A percentile compares a stretch with the other conserved stretches of the same genome.
Evolutionary conservation across 2,888 invertebrate species (phyloP).

Genomic region (Volucella zonaria): DNA sequence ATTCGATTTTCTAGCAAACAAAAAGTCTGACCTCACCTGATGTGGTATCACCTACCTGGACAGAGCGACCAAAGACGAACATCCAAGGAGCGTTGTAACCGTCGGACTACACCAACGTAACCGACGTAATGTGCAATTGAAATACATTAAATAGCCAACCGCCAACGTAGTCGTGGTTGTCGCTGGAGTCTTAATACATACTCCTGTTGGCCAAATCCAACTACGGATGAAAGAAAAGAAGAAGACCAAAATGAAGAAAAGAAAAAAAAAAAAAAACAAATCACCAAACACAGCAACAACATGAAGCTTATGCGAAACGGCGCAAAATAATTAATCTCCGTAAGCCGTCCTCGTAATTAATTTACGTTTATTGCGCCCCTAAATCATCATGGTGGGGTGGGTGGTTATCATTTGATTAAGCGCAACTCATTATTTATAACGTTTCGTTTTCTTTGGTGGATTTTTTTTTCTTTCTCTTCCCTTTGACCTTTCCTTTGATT

Average conservation of each 20-base stretch:
- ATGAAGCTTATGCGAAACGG: slow-evolving; percentile 73
- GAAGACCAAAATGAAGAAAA: not conserved
- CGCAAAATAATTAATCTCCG: slow-evolving; percentile 76
- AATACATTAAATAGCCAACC: slow-evolving; percentile 70
- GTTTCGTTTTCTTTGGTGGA: slow-evolving; percentile 69
- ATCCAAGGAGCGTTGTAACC: not conserved
- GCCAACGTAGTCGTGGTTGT: slow-evolving; percentile 35
- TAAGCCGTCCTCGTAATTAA: slow-evolving; percentile 76
- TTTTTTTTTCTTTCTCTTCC: slow-evolving; percentile 13
- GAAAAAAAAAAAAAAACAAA: not conserved
- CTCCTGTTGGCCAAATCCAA: slow-evolving; percentile 32
- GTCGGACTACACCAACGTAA: not conserved
- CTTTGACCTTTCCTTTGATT: slow-evolving; percentile 33
- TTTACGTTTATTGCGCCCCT: slow-evolving; percentile 76
- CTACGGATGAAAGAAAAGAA: slow-evolving; percentile 30
- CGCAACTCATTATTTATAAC: slow-evolving; percentile 75
- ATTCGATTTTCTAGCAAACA: slow-evolving; percentile 35
- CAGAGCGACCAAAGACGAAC: slow-evolving; percentile 5
- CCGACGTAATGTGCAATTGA: slow-evolving; percentile 69
- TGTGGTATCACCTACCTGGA: slow-evolving; percentile 50
- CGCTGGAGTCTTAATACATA: slow-evolving; percentile 47
- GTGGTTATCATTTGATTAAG: slow-evolving; percentile 76
- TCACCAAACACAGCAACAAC: slow-evolving; percentile 58
- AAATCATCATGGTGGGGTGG: slow-evolving; percentile 76
- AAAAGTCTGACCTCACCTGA: slow-evolving; percentile 58